Base-by-base conservation (phyloP, 2,888 invertebrate genomes). In the Drosophila kokeensis region DNA sequence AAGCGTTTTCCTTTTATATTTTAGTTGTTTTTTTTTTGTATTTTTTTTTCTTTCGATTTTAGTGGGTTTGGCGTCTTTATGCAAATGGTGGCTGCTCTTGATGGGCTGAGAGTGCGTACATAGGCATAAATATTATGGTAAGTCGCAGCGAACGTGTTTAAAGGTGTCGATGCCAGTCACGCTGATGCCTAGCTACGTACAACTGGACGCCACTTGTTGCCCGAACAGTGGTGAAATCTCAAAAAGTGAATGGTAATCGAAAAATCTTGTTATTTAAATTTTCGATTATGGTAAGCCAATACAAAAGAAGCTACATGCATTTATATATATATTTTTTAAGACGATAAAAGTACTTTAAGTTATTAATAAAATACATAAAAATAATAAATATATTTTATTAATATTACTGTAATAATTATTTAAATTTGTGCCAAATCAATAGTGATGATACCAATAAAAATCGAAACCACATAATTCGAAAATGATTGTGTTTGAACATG, bases 81-180 rank as follows among this genome's bases (percentile, higher is more conserved):
- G 88, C 81, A 85, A 85, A 81, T 80, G 76, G 69, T 69, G 30
- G 65, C 52, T 69, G 73, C 85, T 73, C 73, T 86, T 80, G 71
- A 71, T 69, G 72, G 65, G 65, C 62, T 53, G 15, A 36, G 15
- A 36, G 55, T 79, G 69, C 67, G 77, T 73, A 66, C 68, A 82
- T 72, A 69, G 73, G 74, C 83, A 83, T 81, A 80, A 78, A 82
- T 76, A 85, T 76, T 42, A 75, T 76, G 72, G 71, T 66, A 57
- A 63, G 53, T 61, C 61, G 61, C 40, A 65, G 57, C 65, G 38
- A 55, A 55, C 55, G n/a, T 27, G 45, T 32, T 34, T 58, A 57
- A 54, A 77, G 60, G 76, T 84, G 81, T 74, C 74, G 83, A 81
- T 73, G 76, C 65, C 66, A 72, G 81, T 65, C 70, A 73, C 30